Base-by-base conservation (phyloP, 2,113 vertebrate species). In the Cromileptes altivelis region DNA sequence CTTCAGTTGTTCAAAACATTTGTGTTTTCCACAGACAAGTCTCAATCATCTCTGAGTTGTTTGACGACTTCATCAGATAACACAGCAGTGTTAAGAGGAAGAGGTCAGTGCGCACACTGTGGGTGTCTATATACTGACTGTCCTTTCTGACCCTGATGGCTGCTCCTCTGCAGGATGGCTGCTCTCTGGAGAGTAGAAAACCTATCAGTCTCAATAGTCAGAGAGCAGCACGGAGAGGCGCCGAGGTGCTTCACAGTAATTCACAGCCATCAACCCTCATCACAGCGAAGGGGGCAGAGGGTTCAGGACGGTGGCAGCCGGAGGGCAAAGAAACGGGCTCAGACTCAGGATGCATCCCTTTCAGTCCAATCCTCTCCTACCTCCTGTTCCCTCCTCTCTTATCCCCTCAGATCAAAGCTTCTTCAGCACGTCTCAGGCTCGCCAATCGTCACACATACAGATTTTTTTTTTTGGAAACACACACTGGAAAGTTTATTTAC, bases 221-320 rank as follows among this genome's bases (percentile, higher is more conserved):
- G 47, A 40, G 53, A 85, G 71, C 67, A 33, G 10, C 47, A 19
- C 69, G 73, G 60, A 83, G 60, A 85, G 72, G 88, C 73, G 75
- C 58, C 13, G 47, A 82, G 72, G 81, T 83, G 83, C 82, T 85
- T 82, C 78, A 73, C 78, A 80, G 85, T 88, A 89, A 92, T 90
- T 92, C 89, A 90, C 87, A 89, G 84, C 80, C 78, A 90, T 91
- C 87, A 85, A 18, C 57, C 71, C 49, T 76, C 76, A 77, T 81
- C 86, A 2, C 69, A 4, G 70, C 14, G 78, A 30, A 77, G 56
- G 57, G 77, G 82, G 65, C 84, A 70, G 27, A 42, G 78, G 69
- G 89, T 82, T 87, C 58, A 82, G 78, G 42, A 53, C 6, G n/a
- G 65, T 37, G 56, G 64, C 67, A 70, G 58, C 82, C 58, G 2